Conservation (phyloP, 2,797 vertebrate species). For the Aphelocoma californica region DNA sequence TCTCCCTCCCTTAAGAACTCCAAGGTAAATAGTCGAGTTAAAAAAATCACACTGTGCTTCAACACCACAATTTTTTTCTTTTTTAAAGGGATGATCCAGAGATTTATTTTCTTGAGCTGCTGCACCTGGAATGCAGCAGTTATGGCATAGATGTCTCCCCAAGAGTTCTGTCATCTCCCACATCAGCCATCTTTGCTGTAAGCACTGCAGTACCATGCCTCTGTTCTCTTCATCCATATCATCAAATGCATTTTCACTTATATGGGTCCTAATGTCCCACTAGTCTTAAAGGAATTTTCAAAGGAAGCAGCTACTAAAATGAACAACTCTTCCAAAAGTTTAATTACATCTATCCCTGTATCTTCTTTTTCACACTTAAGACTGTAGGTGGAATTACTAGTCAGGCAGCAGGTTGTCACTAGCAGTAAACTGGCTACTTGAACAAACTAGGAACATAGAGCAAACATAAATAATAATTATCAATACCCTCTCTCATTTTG, state of each 20-base stretch:
- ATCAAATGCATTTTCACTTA: neutral
- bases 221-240: neutral
- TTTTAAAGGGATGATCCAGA: neutral
- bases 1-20: neutral
- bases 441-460: neutral
- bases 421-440: neutral
- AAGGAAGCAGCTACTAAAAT: neutral
- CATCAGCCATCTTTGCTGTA: neutral
- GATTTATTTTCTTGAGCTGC: neutral
- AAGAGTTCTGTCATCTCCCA: neutral
- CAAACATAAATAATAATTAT: neutral
- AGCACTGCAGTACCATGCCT: neutral
- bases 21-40: fast-evolving
- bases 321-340: neutral
- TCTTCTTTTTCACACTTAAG: neutral
- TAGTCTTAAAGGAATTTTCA: neutral
- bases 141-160: neutral
- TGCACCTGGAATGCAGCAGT: neutral
- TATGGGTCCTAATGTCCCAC: fast-evolving
- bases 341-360: neutral
- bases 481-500: neutral
- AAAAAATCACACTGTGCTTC: neutral
- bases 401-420: neutral
- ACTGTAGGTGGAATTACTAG: neutral
- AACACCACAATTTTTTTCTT: neutral